Evolutionary conservation across 23 tunicate genomes (phyloP).

Genomic region (Botrylloides violaceus): DNA sequence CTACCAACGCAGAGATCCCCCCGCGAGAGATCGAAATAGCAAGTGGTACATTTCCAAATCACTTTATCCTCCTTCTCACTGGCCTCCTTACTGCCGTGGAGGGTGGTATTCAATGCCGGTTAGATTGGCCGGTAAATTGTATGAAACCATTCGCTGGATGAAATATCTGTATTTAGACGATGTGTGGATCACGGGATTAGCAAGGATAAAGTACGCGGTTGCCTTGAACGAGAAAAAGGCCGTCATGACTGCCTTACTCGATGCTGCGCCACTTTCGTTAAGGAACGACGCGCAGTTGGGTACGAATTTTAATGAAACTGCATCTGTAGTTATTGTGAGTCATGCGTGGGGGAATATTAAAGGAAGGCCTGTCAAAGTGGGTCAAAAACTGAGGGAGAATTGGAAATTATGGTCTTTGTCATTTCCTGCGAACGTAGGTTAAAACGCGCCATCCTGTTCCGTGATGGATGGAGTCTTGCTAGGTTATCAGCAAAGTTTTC

Average conservation of each 20-base stretch:
- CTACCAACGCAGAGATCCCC: conserved; percentile 25
- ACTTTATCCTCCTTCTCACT: conserved; percentile 18
- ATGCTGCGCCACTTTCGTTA: background rate
- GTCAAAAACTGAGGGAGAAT: background rate
- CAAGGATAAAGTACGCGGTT: conserved; percentile 29
- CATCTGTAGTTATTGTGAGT: background rate
- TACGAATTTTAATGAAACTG: background rate
- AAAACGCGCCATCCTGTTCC: no score
- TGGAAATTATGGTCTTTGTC: background rate
- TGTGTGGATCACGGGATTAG: conserved; percentile 79
- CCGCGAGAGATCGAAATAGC: conserved; percentile 16
- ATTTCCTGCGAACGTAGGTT: no score
- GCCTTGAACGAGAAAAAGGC: background rate
- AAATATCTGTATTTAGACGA: conserved; percentile 44
- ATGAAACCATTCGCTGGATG: conserved; percentile 31
- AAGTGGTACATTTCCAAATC: conserved; percentile 54
- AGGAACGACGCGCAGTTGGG: background rate
- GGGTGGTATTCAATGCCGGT: conserved; percentile 82
- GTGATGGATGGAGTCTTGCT: no score
- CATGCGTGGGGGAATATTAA: background rate
- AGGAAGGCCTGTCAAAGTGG: background rate
- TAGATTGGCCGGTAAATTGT: conserved; percentile 35
- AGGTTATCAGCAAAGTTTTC: no score
- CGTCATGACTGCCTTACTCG: background rate
- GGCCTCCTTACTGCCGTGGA: conserved; percentile 93